phyloP scores from a whole-genome alignment of 1,140 invertebrate genomes.

The Drosophila bocki region DNA sequence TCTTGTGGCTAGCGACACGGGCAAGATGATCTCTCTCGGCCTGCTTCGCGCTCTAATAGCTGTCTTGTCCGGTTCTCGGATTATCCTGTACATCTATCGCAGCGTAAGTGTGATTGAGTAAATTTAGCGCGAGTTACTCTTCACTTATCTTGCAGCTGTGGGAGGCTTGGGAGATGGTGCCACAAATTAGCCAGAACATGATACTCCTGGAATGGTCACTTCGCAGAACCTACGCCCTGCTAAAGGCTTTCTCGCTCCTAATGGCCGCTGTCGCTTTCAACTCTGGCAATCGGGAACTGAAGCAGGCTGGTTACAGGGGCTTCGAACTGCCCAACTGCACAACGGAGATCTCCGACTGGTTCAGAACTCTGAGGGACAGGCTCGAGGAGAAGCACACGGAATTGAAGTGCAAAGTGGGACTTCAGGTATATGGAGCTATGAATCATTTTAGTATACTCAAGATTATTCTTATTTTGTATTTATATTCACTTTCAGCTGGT shows the following conservation, averaged over 20 bases:
- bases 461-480: neutral
- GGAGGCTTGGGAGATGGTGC: slow-evolving; percentile 62
- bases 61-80: slow-evolving; percentile 19
- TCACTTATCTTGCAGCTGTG: slow-evolving; percentile 31
- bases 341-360: slow-evolving; percentile 42
- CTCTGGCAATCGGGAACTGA: slow-evolving; percentile 35
- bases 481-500: slow-evolving; percentile 27
- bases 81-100: slow-evolving; percentile 61
- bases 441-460: fast-evolving
- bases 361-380: slow-evolving; percentile 43
- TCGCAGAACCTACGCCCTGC: slow-evolving; percentile 38
- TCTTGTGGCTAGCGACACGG: slow-evolving; percentile 61
- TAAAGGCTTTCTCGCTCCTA: slow-evolving; percentile 51
- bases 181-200: slow-evolving; percentile 21
- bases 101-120: slow-evolving; percentile 36
- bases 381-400: slow-evolving; percentile 48
- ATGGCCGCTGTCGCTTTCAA: slow-evolving; percentile 45
- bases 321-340: slow-evolving; percentile 49
- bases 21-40: slow-evolving; percentile 61
- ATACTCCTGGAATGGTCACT: slow-evolving; percentile 54
- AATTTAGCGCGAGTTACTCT: neutral
- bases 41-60: slow-evolving; percentile 46
- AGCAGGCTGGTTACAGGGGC: slow-evolving; percentile 58
- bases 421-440: slow-evolving; percentile 23
- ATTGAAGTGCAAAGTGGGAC: slow-evolving; percentile 11